phyloP scores from a whole-genome alignment of 1,140 invertebrate genomes.

The Pachypsylla venusta region DNA sequence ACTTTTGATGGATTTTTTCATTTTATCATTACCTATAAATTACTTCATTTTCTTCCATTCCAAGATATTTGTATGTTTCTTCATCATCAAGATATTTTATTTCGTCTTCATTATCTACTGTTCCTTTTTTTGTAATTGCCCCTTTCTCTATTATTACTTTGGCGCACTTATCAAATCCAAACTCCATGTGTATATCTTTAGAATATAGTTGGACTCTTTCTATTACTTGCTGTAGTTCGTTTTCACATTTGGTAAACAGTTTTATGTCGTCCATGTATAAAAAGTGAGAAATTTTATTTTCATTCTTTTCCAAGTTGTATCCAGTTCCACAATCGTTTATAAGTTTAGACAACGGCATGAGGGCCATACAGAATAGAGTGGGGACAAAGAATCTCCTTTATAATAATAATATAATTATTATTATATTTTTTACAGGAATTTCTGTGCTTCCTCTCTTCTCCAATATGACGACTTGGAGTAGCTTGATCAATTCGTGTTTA shows the following conservation, averaged over 20 bases:
- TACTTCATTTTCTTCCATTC: conserved; percentile 6
- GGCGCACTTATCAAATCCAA: conserved; percentile 9
- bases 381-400: conserved; percentile 17
- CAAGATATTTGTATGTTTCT: conserved; percentile 10
- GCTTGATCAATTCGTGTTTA: no score
- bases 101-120: neutral
- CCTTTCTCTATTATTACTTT: neutral
- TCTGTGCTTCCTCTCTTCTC: no score
- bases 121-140: neutral
- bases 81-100: neutral
- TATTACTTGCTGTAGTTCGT: neutral
- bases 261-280: conserved; percentile 12
- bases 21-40: neutral
- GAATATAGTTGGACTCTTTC: neutral
- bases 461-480: no score
- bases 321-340: neutral
- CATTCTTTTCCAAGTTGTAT: neutral
- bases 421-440: no score
- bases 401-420: no score
- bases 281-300: conserved; percentile 7
- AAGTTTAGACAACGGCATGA: conserved; percentile 5
- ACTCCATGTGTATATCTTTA: conserved; percentile 2
- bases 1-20: neutral
- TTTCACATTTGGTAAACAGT: neutral
- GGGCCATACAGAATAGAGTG: conserved; percentile 16